phyloP scores from a whole-genome alignment of 2,888 invertebrate species.

The Athalia rosae region DNA sequence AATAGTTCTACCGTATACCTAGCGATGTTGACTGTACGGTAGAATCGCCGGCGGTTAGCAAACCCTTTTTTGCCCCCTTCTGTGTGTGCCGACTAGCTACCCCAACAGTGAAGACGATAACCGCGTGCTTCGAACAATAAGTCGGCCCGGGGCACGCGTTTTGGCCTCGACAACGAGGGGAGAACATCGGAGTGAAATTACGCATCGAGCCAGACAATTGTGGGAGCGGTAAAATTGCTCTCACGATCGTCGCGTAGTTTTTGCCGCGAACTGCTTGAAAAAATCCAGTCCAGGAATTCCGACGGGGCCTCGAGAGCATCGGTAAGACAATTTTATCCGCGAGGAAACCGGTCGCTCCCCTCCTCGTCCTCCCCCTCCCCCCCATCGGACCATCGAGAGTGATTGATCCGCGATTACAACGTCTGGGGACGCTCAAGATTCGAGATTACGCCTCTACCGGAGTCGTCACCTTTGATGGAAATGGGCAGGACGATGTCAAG shows the following conservation, averaged over 20 bases:
- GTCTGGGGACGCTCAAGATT: conserved; percentile 24
- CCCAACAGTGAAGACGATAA: conserved; percentile 9
- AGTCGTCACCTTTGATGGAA: conserved; percentile 17
- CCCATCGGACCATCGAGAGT: neutral
- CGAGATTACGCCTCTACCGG: conserved; percentile 27
- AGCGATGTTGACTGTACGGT: conserved; percentile 32
- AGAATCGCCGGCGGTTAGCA: conserved; percentile 26
- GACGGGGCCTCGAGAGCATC: no score
- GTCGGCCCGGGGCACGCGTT: neutral
- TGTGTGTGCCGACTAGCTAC: neutral
- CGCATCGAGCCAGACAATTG: no score
- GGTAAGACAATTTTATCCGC: no score
- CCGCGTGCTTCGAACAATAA: conserved; percentile 25
- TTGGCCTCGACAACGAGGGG: no score
- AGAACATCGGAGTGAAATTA: no score
- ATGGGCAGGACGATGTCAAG: conserved; percentile 5
- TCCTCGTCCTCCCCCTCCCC: neutral
- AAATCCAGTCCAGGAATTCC: neutral
- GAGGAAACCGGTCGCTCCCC: neutral
- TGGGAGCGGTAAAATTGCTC: no score
- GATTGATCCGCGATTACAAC: conserved; percentile 18
- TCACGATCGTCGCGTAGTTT: no score
- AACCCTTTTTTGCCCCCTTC: neutral
- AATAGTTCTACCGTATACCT: neutral
- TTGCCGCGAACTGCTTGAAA: neutral